A percentile compares a stretch with the other conserved stretches of the same genome.
These are phyloP conservation scores for Portevinia maculata DNA, from an alignment of 2,888 invertebrate species.

Conservation along the genomic window DNA sequence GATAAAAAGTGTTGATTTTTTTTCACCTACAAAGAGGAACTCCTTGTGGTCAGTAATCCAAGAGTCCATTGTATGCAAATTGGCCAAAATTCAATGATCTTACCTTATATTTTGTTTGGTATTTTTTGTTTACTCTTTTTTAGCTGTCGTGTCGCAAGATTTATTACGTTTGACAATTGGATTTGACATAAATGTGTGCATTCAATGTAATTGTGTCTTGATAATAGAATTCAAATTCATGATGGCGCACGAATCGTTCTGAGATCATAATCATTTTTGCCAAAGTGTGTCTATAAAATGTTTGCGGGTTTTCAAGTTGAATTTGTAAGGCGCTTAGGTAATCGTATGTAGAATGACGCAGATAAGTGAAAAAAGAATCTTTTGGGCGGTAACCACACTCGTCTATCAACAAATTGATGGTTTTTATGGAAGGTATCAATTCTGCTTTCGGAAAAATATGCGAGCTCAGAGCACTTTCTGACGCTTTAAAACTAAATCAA, in stretches of 20 bases:
- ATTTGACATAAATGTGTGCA: constrained; percentile 68
- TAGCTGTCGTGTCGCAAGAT: constrained; percentile 20
- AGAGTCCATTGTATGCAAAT: constrained; percentile 68
- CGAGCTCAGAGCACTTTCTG: no score
- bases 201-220: constrained; percentile 69
- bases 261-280: constrained; percentile 19
- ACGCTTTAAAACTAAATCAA: no score
- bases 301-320: neutral
- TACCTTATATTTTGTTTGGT: constrained; percentile 22
- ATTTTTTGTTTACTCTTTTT: neutral
- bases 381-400: no score
- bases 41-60: constrained; percentile 26
- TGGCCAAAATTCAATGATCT: constrained; percentile 31
- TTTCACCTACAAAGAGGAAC: constrained; percentile 55
- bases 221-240: constrained; percentile 14
- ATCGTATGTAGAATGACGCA: constrained; percentile 11
- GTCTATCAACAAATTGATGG: no score
- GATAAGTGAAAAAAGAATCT: neutral
- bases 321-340: neutral
- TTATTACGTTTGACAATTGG: constrained; percentile 39
- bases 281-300: constrained; percentile 28
- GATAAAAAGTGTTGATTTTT: constrained; percentile 42
- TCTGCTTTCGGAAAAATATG: no score
- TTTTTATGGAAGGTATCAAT: no score
- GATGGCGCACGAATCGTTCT: constrained; percentile 27